phyloP scores from a whole-genome alignment of 2,888 invertebrate genomes.

The Crepidodera aurea region DNA sequence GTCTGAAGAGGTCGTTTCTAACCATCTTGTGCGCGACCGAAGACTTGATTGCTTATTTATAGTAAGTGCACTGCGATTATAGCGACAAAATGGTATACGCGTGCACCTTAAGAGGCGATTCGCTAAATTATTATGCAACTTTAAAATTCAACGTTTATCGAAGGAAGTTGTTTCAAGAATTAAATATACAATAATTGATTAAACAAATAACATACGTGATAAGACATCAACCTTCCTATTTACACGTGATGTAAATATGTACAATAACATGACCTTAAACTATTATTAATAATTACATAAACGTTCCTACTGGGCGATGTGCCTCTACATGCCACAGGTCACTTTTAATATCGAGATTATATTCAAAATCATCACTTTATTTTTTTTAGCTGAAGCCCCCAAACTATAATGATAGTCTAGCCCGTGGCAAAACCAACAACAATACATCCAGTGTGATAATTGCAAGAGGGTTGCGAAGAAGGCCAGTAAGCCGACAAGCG shows the following conservation, averaged over 20 bases:
- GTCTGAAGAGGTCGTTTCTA: constrained; percentile 27
- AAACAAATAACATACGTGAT: too few species aligned
- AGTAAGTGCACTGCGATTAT: constrained; percentile 28
- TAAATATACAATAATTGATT: too few species aligned
- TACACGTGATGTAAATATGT: too few species aligned
- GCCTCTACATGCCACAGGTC: too few species aligned
- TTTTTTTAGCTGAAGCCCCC: not conserved
- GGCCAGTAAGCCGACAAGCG: constrained; percentile 27
- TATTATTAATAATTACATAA: too few species aligned
- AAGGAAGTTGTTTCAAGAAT: too few species aligned
- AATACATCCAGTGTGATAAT: constrained; percentile 32
- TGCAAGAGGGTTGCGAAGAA: constrained; percentile 30
- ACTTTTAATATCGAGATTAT: not conserved
- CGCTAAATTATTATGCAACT: too few species aligned
- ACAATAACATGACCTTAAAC: too few species aligned
- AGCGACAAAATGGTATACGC: constrained; percentile 7
- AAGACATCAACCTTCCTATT: too few species aligned
- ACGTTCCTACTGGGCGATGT: too few species aligned
- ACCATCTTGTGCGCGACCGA: constrained; percentile 7
- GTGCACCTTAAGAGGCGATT: not conserved
- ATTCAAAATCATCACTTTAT: not conserved
- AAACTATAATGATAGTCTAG: constrained; percentile 6
- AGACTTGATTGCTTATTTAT: constrained; percentile 29
- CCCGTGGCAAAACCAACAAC: constrained; percentile 24
- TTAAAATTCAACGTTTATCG: too few species aligned